These are phyloP conservation scores for Varanus komodoensis DNA, from an alignment of 2,113 vertebrate species.

Conservation along the genomic window DNA sequence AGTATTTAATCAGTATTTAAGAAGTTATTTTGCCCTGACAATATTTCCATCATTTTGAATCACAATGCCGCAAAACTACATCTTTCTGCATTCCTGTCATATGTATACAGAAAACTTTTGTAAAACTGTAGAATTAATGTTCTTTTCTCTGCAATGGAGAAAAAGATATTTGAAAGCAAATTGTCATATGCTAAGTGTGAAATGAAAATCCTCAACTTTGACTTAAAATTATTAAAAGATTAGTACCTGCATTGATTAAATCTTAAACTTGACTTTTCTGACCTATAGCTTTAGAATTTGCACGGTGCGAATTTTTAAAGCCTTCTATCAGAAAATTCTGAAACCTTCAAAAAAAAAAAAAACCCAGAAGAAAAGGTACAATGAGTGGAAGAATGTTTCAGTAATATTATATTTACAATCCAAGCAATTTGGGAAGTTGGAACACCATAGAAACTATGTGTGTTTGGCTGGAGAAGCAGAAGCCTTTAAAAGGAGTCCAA, in stretches of 20 bases:
- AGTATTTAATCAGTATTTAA: constrained; percentile 40
- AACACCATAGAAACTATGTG: background rate
- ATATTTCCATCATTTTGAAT: constrained; percentile 28
- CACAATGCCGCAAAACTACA: constrained; percentile 58
- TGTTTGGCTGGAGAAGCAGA: background rate
- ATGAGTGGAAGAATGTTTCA: background rate
- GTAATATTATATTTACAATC: background rate
- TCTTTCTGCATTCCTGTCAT: constrained; percentile 56
- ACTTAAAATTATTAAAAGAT: constrained; percentile 12
- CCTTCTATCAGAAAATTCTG: constrained; percentile 22
- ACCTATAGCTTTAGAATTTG: constrained; percentile 46
- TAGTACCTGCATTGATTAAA: constrained; percentile 37
- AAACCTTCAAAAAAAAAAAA: constrained; percentile 26
- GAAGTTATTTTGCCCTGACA: constrained; percentile 32
- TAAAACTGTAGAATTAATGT: constrained; percentile 49
- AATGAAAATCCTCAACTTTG: constrained; percentile 62
- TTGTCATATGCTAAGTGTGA: constrained; percentile 57
- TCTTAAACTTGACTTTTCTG: constrained; percentile 42
- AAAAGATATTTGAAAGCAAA: constrained; percentile 51
- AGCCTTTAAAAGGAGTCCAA: constrained; percentile 2
- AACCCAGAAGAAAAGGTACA: background rate
- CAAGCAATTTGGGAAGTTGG: background rate
- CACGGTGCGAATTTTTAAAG: constrained; percentile 31
- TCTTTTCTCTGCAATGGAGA: constrained; percentile 40
- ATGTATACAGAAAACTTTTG: constrained; percentile 48